Evolutionary conservation across 2,797 vertebrate genomes (phyloP).

Genomic region (Galaxias olidus): DNA sequence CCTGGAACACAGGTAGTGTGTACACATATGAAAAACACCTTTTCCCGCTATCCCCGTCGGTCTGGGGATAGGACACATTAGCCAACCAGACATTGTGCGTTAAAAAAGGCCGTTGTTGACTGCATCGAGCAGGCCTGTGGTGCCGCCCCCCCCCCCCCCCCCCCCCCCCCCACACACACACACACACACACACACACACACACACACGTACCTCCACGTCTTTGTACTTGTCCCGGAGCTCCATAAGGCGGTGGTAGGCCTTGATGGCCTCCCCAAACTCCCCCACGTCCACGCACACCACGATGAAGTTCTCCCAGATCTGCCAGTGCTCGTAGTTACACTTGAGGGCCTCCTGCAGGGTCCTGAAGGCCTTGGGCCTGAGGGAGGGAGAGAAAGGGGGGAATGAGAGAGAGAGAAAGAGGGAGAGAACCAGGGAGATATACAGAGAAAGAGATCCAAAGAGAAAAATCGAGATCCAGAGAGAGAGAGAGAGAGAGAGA

Average conservation of each 20-base stretch:
- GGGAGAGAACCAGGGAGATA: not conserved
- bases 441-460: not conserved
- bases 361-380: constrained; percentile 89
- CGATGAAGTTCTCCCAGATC: constrained; percentile 97
- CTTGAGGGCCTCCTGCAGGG: constrained; percentile 93
- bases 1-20: not conserved
- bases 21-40: not conserved
- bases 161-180: not conserved
- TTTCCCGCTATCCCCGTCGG: too few species aligned
- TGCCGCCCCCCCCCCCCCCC: not conserved
- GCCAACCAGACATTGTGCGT: too few species aligned
- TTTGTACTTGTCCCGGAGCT: constrained; percentile 90
- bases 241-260: constrained; percentile 95
- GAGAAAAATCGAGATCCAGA: not conserved
- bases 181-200: too few species aligned
- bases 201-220: constrained; percentile 84
- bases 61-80: too few species aligned
- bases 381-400: constrained; percentile 1
- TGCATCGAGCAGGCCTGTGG: too few species aligned
- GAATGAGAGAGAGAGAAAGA: not conserved
- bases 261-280: constrained; percentile 91
- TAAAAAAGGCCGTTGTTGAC: too few species aligned
- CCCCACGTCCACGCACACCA: constrained; percentile 87
- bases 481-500: not conserved
- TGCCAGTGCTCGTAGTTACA: constrained; percentile 98